Percentiles rank a stretch among this genome's conserved stretches.
phyloP scores from a whole-genome alignment of 2,888 invertebrate genomes.

The Metopia argyrocephala region DNA sequence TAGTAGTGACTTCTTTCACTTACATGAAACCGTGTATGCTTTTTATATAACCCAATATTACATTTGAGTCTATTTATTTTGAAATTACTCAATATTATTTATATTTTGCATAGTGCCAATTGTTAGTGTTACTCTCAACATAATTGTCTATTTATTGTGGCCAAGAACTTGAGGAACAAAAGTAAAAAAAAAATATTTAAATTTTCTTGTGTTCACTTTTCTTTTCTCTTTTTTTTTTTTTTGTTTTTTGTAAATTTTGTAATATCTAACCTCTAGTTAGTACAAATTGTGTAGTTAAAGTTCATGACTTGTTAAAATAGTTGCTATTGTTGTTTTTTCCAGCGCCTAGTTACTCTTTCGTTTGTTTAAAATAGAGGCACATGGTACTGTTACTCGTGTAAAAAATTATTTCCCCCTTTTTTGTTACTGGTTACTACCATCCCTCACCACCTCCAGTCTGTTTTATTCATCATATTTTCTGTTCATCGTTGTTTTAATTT shows the following conservation, averaged over 20 bases:
- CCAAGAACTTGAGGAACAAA: slow-evolving; percentile 45
- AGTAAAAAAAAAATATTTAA: slow-evolving; percentile 9
- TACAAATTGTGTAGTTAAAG: slow-evolving; percentile 47
- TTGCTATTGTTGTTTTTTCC: background rate
- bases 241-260: background rate
- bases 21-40: too few species aligned
- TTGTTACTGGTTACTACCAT: background rate
- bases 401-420: background rate
- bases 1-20: too few species aligned
- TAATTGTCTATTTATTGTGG: slow-evolving; percentile 10
- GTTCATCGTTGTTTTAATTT: slow-evolving; percentile 37
- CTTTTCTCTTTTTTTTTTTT: background rate
- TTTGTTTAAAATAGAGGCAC: slow-evolving; percentile 23
- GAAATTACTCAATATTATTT: too few species aligned
- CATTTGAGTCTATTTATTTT: too few species aligned
- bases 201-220: slow-evolving; percentile 1
- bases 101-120: background rate
- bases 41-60: too few species aligned
- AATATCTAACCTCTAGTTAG: slow-evolving; percentile 12
- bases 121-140: slow-evolving; percentile 9
- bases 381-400: slow-evolving; percentile 20
- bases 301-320: slow-evolving; percentile 50
- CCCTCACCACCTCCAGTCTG: background rate
- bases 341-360: background rate
- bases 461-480: background rate